phyloP scores from a whole-genome alignment of 30 jellyfish, hydroid and myxozoan genomes.

The Catostylus mosaicus region DNA sequence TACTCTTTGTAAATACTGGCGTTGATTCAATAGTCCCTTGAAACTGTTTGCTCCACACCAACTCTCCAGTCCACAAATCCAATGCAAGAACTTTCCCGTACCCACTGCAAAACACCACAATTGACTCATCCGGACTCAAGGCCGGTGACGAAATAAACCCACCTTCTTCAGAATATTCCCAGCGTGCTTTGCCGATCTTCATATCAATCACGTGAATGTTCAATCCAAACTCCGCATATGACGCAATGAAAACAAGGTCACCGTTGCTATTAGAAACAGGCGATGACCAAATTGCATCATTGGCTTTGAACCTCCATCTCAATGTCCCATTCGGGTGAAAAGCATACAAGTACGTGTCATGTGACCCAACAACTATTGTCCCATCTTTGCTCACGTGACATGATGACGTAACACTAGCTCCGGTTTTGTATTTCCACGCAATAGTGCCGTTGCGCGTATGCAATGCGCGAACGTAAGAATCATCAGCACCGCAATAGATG shows the following conservation, averaged over 20 bases:
- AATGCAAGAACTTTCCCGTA: conserved; percentile 60
- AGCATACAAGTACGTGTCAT: conserved; percentile 69
- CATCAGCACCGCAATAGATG: conserved; percentile 94
- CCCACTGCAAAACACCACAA: conserved; percentile 68
- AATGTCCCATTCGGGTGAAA: conserved; percentile 76
- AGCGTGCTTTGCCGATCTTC: conserved; percentile 61
- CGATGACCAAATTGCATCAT: conserved; percentile 76
- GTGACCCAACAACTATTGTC: conserved; percentile 79
- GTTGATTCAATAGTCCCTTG: conserved; percentile 62
- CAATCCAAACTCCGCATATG: conserved; percentile 42
- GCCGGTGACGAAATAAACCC: conserved; percentile 80
- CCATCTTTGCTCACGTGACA: conserved; percentile 70
- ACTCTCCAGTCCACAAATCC: conserved; percentile 74
- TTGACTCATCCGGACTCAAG: conserved; percentile 64
- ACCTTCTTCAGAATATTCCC: conserved; percentile 70
- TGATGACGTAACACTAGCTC: conserved; percentile 77
- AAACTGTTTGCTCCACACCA: conserved; percentile 44
- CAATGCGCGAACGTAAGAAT: conserved; percentile 76
- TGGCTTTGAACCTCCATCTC: conserved; percentile 60
- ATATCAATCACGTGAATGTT: conserved; percentile 65
- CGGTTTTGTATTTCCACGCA: conserved; percentile 75
- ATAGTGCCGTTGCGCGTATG: conserved; percentile 60
- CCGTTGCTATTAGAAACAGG: conserved; percentile 58
- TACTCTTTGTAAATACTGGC: conserved; percentile 62
- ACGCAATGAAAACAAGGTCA: conserved; percentile 51